Evolutionary conservation across 2,113 vertebrate genomes (phyloP), one percentile per base, ranked within the genome.

Genomic region (Oreochromis tanganicae): DNA sequence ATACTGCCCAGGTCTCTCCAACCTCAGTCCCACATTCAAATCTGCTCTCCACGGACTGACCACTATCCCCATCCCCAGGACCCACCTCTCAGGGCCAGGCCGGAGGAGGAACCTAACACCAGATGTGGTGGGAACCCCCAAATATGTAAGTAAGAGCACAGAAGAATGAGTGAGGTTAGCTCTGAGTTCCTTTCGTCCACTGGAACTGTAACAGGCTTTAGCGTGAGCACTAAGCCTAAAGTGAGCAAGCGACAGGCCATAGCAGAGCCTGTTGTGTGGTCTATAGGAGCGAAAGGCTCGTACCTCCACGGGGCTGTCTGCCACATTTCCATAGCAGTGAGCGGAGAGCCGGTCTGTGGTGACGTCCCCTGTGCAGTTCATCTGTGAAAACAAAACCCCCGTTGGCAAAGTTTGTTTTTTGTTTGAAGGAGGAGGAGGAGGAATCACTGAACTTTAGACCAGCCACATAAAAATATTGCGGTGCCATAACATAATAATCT

Each of bases 301-400:
- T 97, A 97, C 97, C 97, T 98, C 95, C 79, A 95, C 88, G 19
- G 92, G 89, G 78, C 32, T 90, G 84, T 93, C 88, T 0, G 88
- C n/a, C 38, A 96, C 52, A 5, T 92, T 87, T 92, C 96, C 96
- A 82, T 56, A 92, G 93, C 97, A 98, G 87, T 94, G 90, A n/a
- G 95, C 96, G 21, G 94, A 95, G 87, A 97, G 93, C 34, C 94
- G 91, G 61, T 94, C 89, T 6, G 87, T 63, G 1, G 81, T 38
- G 27, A 92, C 38, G 50, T 96, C 95, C 84, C 96, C 95, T n/a
- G 92, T 95, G 96, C 97, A 98, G 95, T 93, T 96, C 96, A 98
- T 95, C 97, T 97, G 96, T 93, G 83, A 95, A 95, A 96, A 96
- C 95, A 96, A 92, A 93, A 91, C 85, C 87, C 86, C 87, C 52